Percentiles rank a stretch among this genome's conserved stretches.
phyloP scores from a whole-genome alignment of 2,797 vertebrate genomes.

The Neoniphon sammara region DNA sequence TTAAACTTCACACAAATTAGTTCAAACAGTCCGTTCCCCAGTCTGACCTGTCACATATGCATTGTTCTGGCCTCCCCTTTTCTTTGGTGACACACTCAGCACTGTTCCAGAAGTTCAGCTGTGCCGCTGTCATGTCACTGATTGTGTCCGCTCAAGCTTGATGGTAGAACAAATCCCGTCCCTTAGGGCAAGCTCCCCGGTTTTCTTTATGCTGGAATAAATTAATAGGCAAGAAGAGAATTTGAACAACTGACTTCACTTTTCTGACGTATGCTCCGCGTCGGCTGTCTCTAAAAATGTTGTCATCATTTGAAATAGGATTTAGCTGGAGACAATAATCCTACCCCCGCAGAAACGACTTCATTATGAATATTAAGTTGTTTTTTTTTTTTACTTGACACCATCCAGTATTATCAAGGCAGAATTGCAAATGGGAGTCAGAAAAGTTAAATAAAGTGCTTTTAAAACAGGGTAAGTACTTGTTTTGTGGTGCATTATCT shows the following conservation, averaged over 20 bases:
- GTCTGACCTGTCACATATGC: constrained; percentile 50
- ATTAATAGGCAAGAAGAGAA: constrained; percentile 55
- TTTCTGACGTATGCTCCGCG: constrained; percentile 7
- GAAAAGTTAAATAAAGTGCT: constrained; percentile 66
- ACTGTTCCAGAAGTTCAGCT: constrained; percentile 68
- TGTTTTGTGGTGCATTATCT: constrained; percentile 61
- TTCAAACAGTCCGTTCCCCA: constrained; percentile 14
- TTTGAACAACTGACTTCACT: constrained; percentile 29
- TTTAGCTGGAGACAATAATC: constrained; percentile 48
- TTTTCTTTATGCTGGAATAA: constrained; percentile 67
- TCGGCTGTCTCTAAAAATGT: constrained; percentile 11
- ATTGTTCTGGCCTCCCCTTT: constrained; percentile 26
- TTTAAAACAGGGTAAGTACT: constrained; percentile 52
- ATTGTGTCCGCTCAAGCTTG: constrained; percentile 77
- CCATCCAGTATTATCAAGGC: constrained; percentile 10
- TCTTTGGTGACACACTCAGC: constrained; percentile 24
- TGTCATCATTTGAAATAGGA: constrained; percentile 36
- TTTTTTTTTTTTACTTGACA: constrained; percentile 21
- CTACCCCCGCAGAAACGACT: constrained; percentile 15
- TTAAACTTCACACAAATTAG: constrained; percentile 24
- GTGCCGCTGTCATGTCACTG: constrained; percentile 55
- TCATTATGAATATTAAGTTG: constrained; percentile 48
- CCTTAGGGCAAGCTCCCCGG: constrained; percentile 43
- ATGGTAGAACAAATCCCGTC: constrained; percentile 66
- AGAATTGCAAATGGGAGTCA: constrained; percentile 56